Evolutionary conservation across 2,113 vertebrate genomes (phyloP), one percentile per base, ranked within the genome.

Genomic region (Lynx canadensis): DNA sequence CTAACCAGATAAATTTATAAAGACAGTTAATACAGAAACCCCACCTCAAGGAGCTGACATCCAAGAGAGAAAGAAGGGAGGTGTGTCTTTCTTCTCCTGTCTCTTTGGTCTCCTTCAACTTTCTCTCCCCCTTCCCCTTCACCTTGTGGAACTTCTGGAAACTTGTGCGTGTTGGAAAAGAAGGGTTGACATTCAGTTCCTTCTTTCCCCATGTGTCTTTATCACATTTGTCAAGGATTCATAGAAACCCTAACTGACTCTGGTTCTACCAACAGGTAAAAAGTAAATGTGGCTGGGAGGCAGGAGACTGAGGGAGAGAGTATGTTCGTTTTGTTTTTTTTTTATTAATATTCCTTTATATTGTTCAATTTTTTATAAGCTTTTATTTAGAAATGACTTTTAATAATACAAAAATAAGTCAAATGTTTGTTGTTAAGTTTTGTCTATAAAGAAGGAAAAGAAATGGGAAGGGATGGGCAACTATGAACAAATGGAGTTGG

Each of bases 361-460:
- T 4, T 33, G 13, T 79, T 95, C 92, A 65, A 69, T 82, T 50
- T 94, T 73, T 92, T 38, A 60, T 83, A 80, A 94, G 13, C 45
- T 79, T 85, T 95, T 63, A 69, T 73, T 79, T 50, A 91, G 38
- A 96, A 92, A 74, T 63, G 82, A 76, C 10, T 78, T 92, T 82
- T 88, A 85, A 50, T 82, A 84, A 87, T 89, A 88, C 88, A 86
- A 96, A 94, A 95, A 92, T 31, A 45, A 89, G 45, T 65, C 41
- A 78, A 50, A 69, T 11, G 50, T 80, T 92, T 66, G 16, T n/a
- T 52, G n/a, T 52, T 1, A 52, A 9, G 38, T 41, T 71, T 88
- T 73, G 33, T 91, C 91, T 79, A 31, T 83, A 94, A 68, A 85
- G 63, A 93, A 85, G 50, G 38, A 71, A 95, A 87, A 96, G 19